Base-by-base conservation (phyloP, 2,113 vertebrate genomes). In the Fulmarus glacialis region DNA sequence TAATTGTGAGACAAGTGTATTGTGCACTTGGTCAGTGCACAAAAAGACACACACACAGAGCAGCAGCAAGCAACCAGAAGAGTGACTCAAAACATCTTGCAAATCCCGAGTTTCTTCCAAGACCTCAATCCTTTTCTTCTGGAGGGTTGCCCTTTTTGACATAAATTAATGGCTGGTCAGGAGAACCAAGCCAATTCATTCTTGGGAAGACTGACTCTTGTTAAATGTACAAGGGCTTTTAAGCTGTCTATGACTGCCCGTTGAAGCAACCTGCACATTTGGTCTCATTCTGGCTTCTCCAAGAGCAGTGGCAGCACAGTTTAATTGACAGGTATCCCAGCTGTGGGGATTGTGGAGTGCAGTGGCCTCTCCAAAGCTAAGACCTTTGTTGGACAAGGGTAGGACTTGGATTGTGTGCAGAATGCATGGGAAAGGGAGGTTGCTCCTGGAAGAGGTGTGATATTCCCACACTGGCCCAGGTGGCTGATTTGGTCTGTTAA, bases 321-420 rank as follows among this genome's bases (percentile, higher is more conserved):
- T 42, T 36, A 22, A 13, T 0, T 42, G 24, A 12, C 26, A 82
- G 42, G 55, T 79, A 52, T 32, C 34, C 43, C 58, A 67, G 26
- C 27, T 58, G 2, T 7, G 40, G 34, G 19, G 9, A 38, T 2
- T 56, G 14, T 29, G 70, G 52, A 67, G 6, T 8, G 18, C 21
- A 14, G 20, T 8, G 17, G 13, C 15, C 15, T 26, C 58, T 77
- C 15, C 23, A 26, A 50, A 74, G 29, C 10, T 4, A 12, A 64
- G 45, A 8, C 2, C 23, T 38, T 68, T 1, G 2, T 5, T 34
- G 32, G 8, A 2, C 38, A 26, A 19, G 20, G 19, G 24, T 11
- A 43, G 53, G 48, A 32, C 24, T 11, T 8, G 12, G 19, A 8
- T 21, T 53, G 18, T 15, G 16, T 22, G 11, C 36, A 58, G 29